A percentile compares a stretch with the other conserved stretches of the same genome.
These are phyloP conservation scores for Perizoma affinitatum DNA, from an alignment of 2,888 invertebrate genomes.

Conservation along the genomic window DNA sequence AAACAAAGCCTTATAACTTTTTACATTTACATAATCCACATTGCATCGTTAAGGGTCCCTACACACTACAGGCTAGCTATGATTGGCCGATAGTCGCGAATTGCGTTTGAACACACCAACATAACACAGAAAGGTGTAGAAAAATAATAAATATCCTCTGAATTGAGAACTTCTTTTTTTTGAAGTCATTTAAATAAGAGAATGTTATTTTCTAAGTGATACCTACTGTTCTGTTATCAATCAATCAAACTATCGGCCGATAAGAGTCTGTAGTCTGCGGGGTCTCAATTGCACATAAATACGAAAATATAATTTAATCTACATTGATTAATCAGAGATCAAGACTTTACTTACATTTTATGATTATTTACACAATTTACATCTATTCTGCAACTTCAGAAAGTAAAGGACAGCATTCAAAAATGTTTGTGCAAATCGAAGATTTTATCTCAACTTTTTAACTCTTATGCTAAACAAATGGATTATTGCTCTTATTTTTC, in stretches of 20 bases:
- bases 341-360: constrained; percentile 60
- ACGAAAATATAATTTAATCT: constrained; percentile 79
- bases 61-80: constrained; percentile 4
- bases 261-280: constrained; percentile 6
- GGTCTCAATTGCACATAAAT: constrained; percentile 51
- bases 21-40: constrained; percentile 36
- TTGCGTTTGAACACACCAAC: too few relatives aligned
- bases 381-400: constrained; percentile 43
- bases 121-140: too few relatives aligned
- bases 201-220: too few relatives aligned
- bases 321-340: constrained; percentile 73
- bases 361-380: constrained; percentile 40
- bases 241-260: not conserved
- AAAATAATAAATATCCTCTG: too few relatives aligned
- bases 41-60: constrained; percentile 23
- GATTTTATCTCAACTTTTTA: not conserved
- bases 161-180: too few relatives aligned
- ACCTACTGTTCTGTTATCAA: too few relatives aligned
- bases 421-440: constrained; percentile 33
- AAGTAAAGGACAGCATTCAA: constrained; percentile 49
- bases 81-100: too few relatives aligned
- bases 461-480: constrained; percentile 31
- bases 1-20: constrained; percentile 59
- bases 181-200: too few relatives aligned
- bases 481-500: constrained; percentile 36